Conservation (phyloP, 2,888 invertebrate genomes). For the Apeira syringaria region DNA sequence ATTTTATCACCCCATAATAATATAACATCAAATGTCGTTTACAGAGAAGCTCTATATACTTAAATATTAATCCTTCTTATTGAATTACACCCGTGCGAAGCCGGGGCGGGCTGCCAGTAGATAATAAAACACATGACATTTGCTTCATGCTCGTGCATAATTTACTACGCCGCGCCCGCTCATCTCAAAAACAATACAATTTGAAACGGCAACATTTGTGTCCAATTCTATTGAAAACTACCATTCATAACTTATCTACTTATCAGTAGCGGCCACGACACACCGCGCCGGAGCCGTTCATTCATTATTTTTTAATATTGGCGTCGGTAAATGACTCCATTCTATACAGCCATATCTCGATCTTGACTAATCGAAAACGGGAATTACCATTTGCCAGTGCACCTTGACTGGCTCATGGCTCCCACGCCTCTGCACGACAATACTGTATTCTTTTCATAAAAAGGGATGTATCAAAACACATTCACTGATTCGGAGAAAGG, state of each 20-base stretch:
- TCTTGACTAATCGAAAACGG: slow-evolving; percentile 29
- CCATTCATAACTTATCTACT: slow-evolving; percentile 27
- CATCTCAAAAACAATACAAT: slow-evolving; percentile 1
- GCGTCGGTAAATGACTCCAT: slow-evolving; percentile 29
- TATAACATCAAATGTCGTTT: too few species aligned
- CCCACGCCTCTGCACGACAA: slow-evolving; percentile 10
- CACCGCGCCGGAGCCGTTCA: slow-evolving; percentile 18
- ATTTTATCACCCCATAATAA: too few species aligned
- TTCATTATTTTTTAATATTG: slow-evolving; percentile 30
- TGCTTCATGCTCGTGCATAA: too few species aligned
- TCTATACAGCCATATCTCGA: slow-evolving; percentile 24
- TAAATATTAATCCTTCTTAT: too few species aligned
- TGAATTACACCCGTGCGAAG: too few species aligned
- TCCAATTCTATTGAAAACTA: slow-evolving; percentile 19
- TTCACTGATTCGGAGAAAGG: too few species aligned
- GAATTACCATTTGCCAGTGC: slow-evolving; percentile 16
- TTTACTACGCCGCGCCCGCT: too few species aligned
- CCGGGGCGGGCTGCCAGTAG: too few species aligned
- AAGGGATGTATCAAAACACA: too few species aligned
- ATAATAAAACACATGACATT: too few species aligned
- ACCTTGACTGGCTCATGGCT: not conserved
- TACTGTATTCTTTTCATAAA: slow-evolving; percentile 10
- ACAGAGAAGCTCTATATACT: too few species aligned
- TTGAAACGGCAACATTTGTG: not conserved
- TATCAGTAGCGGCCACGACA: slow-evolving; percentile 19